Base-by-base conservation (phyloP, 1,140 invertebrate genomes). In the Thalassaphorura encarpata region DNA sequence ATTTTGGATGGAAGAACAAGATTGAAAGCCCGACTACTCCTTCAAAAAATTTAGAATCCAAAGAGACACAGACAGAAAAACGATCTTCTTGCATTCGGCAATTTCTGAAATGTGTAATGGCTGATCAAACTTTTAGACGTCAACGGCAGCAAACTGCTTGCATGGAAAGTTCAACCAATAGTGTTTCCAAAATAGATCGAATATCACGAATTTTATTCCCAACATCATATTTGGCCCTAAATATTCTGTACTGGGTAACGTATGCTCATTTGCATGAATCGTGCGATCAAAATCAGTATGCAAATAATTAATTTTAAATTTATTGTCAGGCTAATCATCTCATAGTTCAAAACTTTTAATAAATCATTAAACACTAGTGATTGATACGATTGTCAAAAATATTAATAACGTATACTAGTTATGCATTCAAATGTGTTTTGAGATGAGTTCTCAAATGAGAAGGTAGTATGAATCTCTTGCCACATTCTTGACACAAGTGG, bases 191-290 rank as follows among this genome's bases (percentile, higher is more conserved):
- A 69, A 91, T 95, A 55, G 91, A 96, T 71, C 78, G 81, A 64
- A 78, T 87, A 0, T 86, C 90, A 0, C 76, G 90, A 28, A 73
- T 93, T 47, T 70, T 90, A 18, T 96, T 96, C 69, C 91, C 91
- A 1, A 77, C 85, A 2, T 87, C 87, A 1, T 58, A 52, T 27
- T 29, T 58, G 24, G 27, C 29, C 26, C 56, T 58, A 3, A 58
- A 58, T 45, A 29, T 39, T 26, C 23, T 43, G 4, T 58, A 58
- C 42, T 58, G 56, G 56, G 41, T 36, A 13, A 28, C 45, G 49
- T 58, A 58, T 41, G 26, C 48, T 16, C 33, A 58, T 27, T 43
- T 58, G 16, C 48, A 58, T 21, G 49, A 52, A 24, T 24, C 6
- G 11, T 58, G 56, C 27, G 56, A 56, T n/a, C 19, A 31, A 42